Conservation (phyloP, 2,113 vertebrate genomes). For the Girardinichthys multiradiatus region DNA sequence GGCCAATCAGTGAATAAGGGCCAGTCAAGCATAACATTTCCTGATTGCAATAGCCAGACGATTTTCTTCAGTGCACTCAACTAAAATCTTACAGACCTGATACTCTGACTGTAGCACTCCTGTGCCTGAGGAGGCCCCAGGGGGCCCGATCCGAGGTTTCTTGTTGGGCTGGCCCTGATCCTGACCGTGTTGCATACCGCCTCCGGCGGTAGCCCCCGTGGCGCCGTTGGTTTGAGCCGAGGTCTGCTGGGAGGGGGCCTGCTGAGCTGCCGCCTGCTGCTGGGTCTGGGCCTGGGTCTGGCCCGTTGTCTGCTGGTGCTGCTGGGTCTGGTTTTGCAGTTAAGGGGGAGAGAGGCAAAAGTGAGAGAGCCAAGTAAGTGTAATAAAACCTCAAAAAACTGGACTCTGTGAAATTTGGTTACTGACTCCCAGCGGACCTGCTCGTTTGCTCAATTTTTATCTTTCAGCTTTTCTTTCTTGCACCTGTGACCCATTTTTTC, state of each 20-base stretch:
- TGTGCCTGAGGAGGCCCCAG: slow-evolving; percentile 89
- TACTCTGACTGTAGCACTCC: slow-evolving; percentile 93
- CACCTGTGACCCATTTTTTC: no score
- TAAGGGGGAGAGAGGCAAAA: background rate
- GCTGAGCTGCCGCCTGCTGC: slow-evolving; percentile 76
- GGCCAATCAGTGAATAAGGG: no score
- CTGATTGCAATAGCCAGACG: no score
- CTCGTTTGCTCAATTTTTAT: background rate
- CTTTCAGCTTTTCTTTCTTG: background rate
- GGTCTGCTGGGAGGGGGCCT: slow-evolving; percentile 86
- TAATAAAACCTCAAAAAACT: background rate
- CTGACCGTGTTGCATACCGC: slow-evolving; percentile 89
- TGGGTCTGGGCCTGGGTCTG: slow-evolving; percentile 85
- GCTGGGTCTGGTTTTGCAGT: slow-evolving; percentile 89
- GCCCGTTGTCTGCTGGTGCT: slow-evolving; percentile 89
- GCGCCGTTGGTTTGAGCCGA: slow-evolving; percentile 90
- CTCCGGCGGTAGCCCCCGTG: slow-evolving; percentile 48
- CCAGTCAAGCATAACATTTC: no score
- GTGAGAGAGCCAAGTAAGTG: background rate
- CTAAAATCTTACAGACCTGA: slow-evolving; percentile 82
- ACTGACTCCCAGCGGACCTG: no score
- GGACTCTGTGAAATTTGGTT: no score
- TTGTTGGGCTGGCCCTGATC: slow-evolving; percentile 94
- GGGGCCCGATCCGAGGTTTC: slow-evolving; percentile 93
- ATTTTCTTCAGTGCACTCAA: no score